Evolutionary conservation across 1,140 invertebrate genomes (phyloP), one percentile per base, ranked within the genome.

Genomic region (Drosophila gunungcola): DNA sequence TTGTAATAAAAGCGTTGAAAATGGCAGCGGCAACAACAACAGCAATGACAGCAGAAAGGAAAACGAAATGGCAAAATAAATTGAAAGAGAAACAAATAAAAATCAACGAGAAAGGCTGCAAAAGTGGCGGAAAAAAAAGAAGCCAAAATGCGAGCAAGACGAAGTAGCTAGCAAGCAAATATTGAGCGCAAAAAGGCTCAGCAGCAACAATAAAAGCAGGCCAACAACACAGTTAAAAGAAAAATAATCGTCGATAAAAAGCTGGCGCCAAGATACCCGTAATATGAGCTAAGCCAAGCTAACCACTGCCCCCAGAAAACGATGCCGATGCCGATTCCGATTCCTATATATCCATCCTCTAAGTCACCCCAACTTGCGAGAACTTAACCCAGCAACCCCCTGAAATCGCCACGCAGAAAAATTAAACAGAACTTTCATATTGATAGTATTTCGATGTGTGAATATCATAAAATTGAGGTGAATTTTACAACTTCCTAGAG

Each of bases 41-140:
- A 86, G 68, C 79, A 89, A 88, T 88, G 83, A 88, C 83, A 89
- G 84, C 80, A 88, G 84, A 89, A 88, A 88, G 84, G 80, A 88
- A 88, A 88, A 89, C 84, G 85, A 88, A 88, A 89, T 88, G 84
- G 80, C 84, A 88, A 88, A 88, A 88, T 88, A 88, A 88, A 88
- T 88, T 88, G 84, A 88, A 88, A 88, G 84, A 89, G 84, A 89
- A 88, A 88, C 84, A 88, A 88, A 88, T 88, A 88, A 88, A 88
- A 88, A 88, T 88, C 84, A 88, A 88, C 80, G 85, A 89, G 80
- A 85, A 82, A 89, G 83, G 83, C 83, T 88, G 83, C 83, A 88
- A 88, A 86, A 88, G 83, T 88, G 83, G 79, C 83, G 83, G 78
- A 74, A 86, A 86, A 82, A 83, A 85, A 73, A 77, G 82, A 52